Evolutionary conservation across 2,797 vertebrate genomes (phyloP), one percentile per base, ranked within the genome.

Genomic region (Tapera naevia): DNA sequence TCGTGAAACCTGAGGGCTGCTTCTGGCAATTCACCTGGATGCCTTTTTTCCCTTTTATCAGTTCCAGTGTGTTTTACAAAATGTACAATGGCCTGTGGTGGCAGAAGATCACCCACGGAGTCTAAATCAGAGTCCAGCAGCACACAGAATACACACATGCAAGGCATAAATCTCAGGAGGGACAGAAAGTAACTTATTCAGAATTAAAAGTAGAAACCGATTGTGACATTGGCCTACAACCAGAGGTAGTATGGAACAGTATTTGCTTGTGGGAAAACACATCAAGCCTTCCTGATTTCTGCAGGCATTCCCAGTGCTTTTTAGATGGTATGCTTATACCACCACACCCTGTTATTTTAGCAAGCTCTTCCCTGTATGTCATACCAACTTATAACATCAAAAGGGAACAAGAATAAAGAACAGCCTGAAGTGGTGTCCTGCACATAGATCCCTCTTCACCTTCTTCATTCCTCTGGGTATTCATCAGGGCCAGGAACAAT

Each of bases 21-120:
- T 86, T 92, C 94, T 96, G 84, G 92, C 87, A 95, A 88, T 93
- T 97, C 91, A 96, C 56, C 72, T 82, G 67, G 28, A 67, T 92
- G 53, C 27, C 46, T 73, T 93, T 95, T 94, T 93, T 76, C 80
- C 32, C 22, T 96, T 97, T 96, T 78, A 89, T 97, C 76, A 76
- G 50, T 76, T 95, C 70, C 89, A 37, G 32, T 89, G 45, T 84
- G 89, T 95, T 96, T 94, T 83, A 85, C 72, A 81, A 85, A 86
- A 95, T 58, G 41, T 72, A 93, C 86, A 91, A 89, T n/a, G 56
- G 50, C 53, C 54, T 92, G 50, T 88, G 84, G 60, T 89, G 58
- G 86, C 83, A 93, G 57, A 41, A 50, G 48, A 86, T 87, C 57
- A 84, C 75, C 79, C 89, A 8, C n/a, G 76, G 80, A 64, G 79